phyloP scores from a whole-genome alignment of 2,113 vertebrate species.

The Bucco capensis region DNA sequence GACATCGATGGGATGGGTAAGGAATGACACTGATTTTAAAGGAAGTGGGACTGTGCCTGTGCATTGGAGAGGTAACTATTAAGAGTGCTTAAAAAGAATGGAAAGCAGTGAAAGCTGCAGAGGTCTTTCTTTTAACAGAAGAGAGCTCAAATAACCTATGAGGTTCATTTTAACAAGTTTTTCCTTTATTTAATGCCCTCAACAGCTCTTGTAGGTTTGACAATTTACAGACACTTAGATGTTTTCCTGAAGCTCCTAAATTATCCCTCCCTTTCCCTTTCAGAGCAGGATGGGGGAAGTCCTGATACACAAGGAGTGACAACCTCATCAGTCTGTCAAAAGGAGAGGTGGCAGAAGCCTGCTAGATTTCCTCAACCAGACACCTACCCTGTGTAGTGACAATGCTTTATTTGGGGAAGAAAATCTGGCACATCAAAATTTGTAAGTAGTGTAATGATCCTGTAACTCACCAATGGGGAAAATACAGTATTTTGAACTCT shows the following conservation, averaged over 20 bases:
- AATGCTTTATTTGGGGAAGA: neutral
- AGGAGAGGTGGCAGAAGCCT: neutral
- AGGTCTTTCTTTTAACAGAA: neutral
- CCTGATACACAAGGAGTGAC: neutral
- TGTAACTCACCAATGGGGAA: neutral
- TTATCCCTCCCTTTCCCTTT: neutral
- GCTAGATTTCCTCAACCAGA: neutral
- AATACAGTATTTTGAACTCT: neutral
- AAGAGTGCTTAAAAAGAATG: too few species aligned
- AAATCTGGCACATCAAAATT: neutral
- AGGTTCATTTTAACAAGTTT: neutral
- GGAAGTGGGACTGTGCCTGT: neutral
- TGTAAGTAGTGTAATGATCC: neutral
- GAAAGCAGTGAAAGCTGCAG: neutral
- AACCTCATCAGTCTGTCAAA: neutral
- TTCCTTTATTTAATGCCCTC: neutral
- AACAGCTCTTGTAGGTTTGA: neutral
- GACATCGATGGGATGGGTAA: neutral
- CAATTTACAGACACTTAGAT: neutral
- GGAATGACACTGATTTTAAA: neutral
- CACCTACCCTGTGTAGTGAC: neutral
- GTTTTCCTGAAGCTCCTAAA: neutral
- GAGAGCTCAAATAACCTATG: neutral
- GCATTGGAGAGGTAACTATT: too few species aligned
- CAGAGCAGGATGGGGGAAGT: rapidly evolving